Base-by-base conservation (phyloP, 2,113 vertebrate genomes). In the Lota lota region DNA sequence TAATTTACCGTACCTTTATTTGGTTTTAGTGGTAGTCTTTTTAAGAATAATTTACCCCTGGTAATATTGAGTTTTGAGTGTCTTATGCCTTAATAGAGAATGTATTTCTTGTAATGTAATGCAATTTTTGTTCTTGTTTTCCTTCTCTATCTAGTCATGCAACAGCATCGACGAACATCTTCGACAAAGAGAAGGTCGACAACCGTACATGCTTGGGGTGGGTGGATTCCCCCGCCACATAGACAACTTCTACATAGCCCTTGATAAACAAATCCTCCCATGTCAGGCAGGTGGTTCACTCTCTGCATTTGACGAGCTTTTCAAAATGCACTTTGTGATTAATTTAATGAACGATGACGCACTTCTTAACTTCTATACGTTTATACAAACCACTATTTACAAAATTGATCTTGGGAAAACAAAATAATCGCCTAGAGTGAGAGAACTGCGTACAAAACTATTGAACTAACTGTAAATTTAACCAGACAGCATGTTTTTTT, bases 301-400 rank as follows among this genome's bases (percentile, higher is more conserved):
- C n/a, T n/a, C n/a, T n/a, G n/a, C n/a, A n/a, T n/a, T n/a, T n/a
- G n/a, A 73, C 33, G 47, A 73, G 22, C 75, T 77, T 15, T 77
- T 69, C 18, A 77, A 77, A 63, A 51, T 61, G 10, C 70, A 69
- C 33, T 77, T 65, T 73, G 75, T 73, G 20, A 65, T 77, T 22
- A 68, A 62, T 3, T 36, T 77, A 15, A 56, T 1, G 19, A 73
- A 73, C 47, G 75, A 68, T 64, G 56, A 61, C n/a, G 24, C 63
- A 20, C 56, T 69, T 6, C 18, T 20, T 20, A 66, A 61, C 47
- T 60, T 73, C 22, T 73, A 69, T 22, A 78, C 22, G 7, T n/a
- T n/a, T n/a, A n/a, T n/a, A n/a, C n/a, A n/a, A n/a, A n/a, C n/a
- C n/a, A n/a, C n/a, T n/a, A n/a, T 77, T 77, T 61, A 68, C 18